phyloP scores from a whole-genome alignment of 2,797 vertebrate species.

The Cossypha caffra region DNA sequence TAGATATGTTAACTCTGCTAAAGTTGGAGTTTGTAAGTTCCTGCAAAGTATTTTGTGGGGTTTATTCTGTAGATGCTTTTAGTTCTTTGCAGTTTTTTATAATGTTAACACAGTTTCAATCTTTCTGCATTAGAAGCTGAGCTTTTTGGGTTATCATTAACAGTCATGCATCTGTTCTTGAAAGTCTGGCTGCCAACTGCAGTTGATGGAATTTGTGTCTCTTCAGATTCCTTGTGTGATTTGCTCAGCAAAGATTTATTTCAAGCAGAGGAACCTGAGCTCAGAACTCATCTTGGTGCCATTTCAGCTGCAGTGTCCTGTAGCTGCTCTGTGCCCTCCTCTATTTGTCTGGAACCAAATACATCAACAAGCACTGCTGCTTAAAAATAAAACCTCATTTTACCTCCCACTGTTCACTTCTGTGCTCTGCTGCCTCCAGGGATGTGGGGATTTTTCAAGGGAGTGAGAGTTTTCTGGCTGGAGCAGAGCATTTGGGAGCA shows the following conservation, averaged over 20 bases:
- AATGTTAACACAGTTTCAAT: not conserved
- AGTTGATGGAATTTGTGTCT: not conserved
- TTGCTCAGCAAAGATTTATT: not conserved
- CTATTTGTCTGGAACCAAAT: not conserved
- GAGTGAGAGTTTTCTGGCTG: not conserved
- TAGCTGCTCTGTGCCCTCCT: accelerated
- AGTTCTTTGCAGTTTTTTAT: not conserved
- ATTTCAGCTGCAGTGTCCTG: not conserved
- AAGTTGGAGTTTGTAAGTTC: not conserved
- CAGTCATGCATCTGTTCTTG: not conserved
- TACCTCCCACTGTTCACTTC: not conserved
- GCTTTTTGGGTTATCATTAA: not conserved
- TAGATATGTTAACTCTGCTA: not conserved
- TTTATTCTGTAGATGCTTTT: not conserved
- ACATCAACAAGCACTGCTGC: not conserved
- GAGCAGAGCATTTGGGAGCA: not conserved
- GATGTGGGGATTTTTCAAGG: not conserved
- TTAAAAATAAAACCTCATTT: not conserved
- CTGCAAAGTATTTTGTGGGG: not conserved
- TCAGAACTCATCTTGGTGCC: not conserved
- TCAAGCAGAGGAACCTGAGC: not conserved
- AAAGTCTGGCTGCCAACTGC: not conserved
- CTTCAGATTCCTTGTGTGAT: not conserved
- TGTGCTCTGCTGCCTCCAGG: not conserved
- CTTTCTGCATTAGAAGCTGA: not conserved